phyloP scores from a whole-genome alignment of 2,888 invertebrate species.

The Macropis europaea region DNA sequence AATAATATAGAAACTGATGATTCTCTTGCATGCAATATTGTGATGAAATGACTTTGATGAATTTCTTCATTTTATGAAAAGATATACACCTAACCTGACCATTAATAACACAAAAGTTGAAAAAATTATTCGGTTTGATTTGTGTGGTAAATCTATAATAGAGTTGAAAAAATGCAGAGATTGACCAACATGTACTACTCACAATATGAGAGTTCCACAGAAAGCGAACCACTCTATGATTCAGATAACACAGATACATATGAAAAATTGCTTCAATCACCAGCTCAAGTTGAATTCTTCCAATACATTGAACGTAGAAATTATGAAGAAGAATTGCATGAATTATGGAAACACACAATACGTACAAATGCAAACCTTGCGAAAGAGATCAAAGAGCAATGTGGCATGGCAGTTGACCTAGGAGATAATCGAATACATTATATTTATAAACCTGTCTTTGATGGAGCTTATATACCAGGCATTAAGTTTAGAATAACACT shows the following conservation, averaged over 20 bases:
- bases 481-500: conserved; percentile 44
- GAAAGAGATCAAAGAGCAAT: conserved; percentile 14
- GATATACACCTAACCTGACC: conserved; percentile 2
- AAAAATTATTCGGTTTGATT: background rate
- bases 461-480: background rate
- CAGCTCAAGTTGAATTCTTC: conserved; percentile 4
- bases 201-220: background rate
- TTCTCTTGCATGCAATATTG: background rate
- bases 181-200: conserved; percentile 30
- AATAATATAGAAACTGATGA: background rate
- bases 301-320: conserved; percentile 6
- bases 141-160: background rate
- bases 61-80: background rate
- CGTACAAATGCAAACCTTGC: background rate
- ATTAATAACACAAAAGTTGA: background rate
- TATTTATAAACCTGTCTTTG: conserved; percentile 16
- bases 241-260: conserved; percentile 14
- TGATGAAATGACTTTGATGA: background rate
- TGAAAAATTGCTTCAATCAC: background rate
- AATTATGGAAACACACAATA: conserved; percentile 29
- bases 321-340: background rate
- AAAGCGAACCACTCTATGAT: conserved; percentile 27
- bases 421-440: conserved; percentile 22
- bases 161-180: conserved; percentile 5
- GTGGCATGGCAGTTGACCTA: conserved; percentile 29